Base-by-base conservation (phyloP, 1,140 invertebrate genomes). In the Oryctes rhinoceros region DNA sequence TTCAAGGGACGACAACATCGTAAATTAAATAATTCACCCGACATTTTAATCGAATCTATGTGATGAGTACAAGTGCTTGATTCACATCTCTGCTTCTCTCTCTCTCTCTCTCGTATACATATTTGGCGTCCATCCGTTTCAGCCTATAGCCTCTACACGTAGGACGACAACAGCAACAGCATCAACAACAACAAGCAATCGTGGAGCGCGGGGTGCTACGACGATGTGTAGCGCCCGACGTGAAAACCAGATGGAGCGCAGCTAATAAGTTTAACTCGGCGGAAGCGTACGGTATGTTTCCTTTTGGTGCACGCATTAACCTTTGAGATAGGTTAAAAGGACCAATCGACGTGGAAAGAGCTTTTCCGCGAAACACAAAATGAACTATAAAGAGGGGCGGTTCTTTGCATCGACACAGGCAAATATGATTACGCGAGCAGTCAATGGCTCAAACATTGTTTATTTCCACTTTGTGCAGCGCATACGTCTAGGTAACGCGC, bases 291-390 rank as follows among this genome's bases (percentile, higher is more conserved):
- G 83, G 83, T 82, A 84, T 83, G 84, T 83, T 84, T 85, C 83
- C 84, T 83, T 84, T 85, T 85, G 83, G 79, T 24, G 35, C 84
- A 85, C 84, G 84, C 84, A 84, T 85, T 84, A 84, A 84, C 84
- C 84, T 84, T 85, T 85, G 83, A 84, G 80, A 71, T 71, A 71
- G 80, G 81, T 80, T 81, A 81, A 85, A 85, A 84, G 83, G 81
- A 79, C 81, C 82, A 82, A 84, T 80, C 80, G 80, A 82, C 79
- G 83, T 77, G 84, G 84, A 85, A 85, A 84, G 78, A 80, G 79
- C 81, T 82, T 84, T 84, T 80, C 80, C 81, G 82, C 80, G 79
- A 71, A 71, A 71, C 65, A 71, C 75, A 84, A 85, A 85, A 85
- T 85, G 81, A 85, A 85, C 81, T 83, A 83, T 83, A 85, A 84